Evolutionary conservation across 2,797 vertebrate genomes (phyloP), one percentile per base, ranked within the genome.

Genomic region (Pipistrellus nathusii): DNA sequence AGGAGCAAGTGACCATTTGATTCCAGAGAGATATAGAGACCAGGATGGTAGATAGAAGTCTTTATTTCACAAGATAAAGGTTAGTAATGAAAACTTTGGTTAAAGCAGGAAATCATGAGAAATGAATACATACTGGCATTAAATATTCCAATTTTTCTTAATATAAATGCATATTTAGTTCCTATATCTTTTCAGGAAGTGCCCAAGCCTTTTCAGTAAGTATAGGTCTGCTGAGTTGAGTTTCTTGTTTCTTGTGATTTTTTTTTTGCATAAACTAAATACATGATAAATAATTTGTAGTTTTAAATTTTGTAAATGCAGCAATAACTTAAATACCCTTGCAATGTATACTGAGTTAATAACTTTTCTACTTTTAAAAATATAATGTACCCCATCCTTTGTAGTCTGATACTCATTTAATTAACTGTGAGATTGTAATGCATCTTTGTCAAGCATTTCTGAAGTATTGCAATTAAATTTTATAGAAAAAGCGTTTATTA

Each of bases 391-490:
- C 66, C 18, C 8, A 21, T 20, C 10, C 8, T 89, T 88, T 80
- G 6, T 46, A 59, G 8, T 72, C 71, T 91, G 4, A 91, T 6
- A 38, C 1, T 86, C 44, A 89, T 38, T 92, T 89, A 73, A 53
- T 73, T 44, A 66, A 73, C 7, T 59, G 9, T 14, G 88, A 25
- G 46, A 68, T 85, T 90, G 64, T 72, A 89, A 83, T 68, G 30
- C 38, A 71, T 87, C 14, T 85, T 89, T 85, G 23, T 32, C 90
- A 93, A 88, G 21, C 1, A 76, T 82, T 94, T 86, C n/a, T 7
- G 78, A 91, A 91, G 4, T 7, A 64, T 9, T 44, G n/a, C 73
- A 88, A 76, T 90, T 41, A 92, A 81, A 76, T 72, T 81, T 81
- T 64, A 69, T 64, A 69, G 76, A 59, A 93, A 92, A 88, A n/a